A percentile compares a stretch with the other conserved stretches of the same genome.
Conservation (phyloP, 2,113 vertebrate genomes). For the Falcunculus frontatus region DNA sequence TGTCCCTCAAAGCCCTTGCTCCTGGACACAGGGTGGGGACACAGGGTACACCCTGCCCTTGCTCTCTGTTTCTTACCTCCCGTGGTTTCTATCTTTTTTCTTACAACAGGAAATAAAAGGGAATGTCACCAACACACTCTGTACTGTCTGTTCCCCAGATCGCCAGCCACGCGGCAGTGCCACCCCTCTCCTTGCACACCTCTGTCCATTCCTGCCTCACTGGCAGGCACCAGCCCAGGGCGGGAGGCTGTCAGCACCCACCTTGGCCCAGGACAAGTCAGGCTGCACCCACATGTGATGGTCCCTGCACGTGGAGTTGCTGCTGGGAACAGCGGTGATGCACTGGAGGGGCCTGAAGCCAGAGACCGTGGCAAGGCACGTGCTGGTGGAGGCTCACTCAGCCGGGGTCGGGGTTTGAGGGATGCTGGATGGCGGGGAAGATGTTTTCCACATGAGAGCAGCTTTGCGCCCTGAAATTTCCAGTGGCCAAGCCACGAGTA, state of each 20-base stretch:
- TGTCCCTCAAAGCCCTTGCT: background rate
- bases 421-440: background rate
- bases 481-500: background rate
- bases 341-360: background rate
- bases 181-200: background rate
- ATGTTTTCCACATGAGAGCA: constrained; percentile 41
- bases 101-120: background rate
- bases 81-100: background rate
- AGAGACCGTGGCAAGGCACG: background rate
- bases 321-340: fast-evolving
- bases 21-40: background rate
- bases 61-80: background rate
- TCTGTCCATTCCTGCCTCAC: background rate
- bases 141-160: background rate
- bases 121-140: background rate
- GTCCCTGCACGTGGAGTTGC: background rate
- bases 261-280: too few species aligned
- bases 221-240: background rate
- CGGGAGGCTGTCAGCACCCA: background rate
- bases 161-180: fast-evolving
- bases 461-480: background rate
- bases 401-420: fast-evolving
- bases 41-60: background rate
- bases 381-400: background rate
- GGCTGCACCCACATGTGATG: background rate